These are phyloP conservation scores for Chaenodraco wilsoni DNA, from an alignment of 2,797 vertebrate species.

Conservation along the genomic window DNA sequence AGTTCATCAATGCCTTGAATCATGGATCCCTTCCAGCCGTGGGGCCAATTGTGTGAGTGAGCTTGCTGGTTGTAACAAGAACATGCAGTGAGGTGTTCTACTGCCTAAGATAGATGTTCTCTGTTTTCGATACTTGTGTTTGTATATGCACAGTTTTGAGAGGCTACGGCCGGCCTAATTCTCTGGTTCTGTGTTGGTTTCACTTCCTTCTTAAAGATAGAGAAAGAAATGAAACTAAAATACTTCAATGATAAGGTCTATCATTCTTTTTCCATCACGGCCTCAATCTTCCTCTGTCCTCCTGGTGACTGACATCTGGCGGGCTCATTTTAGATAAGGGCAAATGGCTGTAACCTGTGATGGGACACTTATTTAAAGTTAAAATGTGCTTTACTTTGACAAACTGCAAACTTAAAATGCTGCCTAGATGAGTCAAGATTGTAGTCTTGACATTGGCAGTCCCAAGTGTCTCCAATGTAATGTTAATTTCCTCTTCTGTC, in stretches of 20 bases:
- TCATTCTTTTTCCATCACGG: background rate
- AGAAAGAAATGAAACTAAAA: background rate
- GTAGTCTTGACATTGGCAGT: background rate
- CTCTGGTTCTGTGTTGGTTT: background rate
- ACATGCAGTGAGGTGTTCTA: background rate
- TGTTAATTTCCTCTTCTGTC: background rate
- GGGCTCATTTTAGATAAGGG: background rate
- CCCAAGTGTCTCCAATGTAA: background rate
- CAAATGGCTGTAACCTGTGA: background rate
- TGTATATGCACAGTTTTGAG: background rate
- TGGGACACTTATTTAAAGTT: background rate
- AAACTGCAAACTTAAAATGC: background rate
- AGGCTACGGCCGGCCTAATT: too few relatives aligned
- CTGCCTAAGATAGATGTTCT: background rate
- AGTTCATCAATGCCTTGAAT: background rate
- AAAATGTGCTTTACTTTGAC: background rate
- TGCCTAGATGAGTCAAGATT: background rate
- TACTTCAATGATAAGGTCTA: background rate
- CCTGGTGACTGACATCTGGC: background rate
- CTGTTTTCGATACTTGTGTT: constrained; percentile 1
- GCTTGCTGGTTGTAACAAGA: background rate
- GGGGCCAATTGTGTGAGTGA: constrained; percentile 3
- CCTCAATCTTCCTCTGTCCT: background rate
- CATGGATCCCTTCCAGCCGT: constrained; percentile 13
- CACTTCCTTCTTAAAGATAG: background rate